These are phyloP conservation scores for Stichopus horrens DNA, from an alignment of 53 echinoderm and acorn worm species.

Conservation along the genomic window DNA sequence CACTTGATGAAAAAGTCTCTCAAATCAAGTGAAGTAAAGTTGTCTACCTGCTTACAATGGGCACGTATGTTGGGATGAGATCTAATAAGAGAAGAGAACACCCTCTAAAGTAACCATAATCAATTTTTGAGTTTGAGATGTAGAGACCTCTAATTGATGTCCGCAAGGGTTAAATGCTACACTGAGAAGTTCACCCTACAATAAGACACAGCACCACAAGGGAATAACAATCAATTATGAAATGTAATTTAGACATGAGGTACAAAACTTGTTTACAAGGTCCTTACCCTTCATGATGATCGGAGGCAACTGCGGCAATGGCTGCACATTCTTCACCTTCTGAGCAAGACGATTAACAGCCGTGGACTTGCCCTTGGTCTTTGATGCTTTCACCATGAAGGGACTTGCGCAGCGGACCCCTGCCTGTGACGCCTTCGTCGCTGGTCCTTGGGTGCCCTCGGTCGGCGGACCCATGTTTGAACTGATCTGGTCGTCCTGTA, in stretches of 20 bases:
- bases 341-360: slow-evolving; percentile 74
- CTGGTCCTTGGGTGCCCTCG: slow-evolving; percentile 40
- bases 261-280: neutral
- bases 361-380: slow-evolving; percentile 52
- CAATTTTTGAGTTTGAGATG: too few species aligned
- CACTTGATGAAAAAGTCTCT: neutral
- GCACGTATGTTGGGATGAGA: too few species aligned
- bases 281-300: slow-evolving; percentile 56
- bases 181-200: too few species aligned
- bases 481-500: slow-evolving; percentile 93
- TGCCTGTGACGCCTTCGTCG: slow-evolving; percentile 54
- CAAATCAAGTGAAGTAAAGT: too few species aligned
- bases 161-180: too few species aligned
- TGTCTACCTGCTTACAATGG: too few species aligned
- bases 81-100: too few species aligned
- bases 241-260: neutral
- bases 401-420: slow-evolving; percentile 69
- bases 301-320: slow-evolving; percentile 76
- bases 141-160: too few species aligned
- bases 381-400: slow-evolving; percentile 65
- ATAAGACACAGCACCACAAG: too few species aligned
- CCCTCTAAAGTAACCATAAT: too few species aligned
- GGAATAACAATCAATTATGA: too few species aligned
- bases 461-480: slow-evolving; percentile 75
- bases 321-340: slow-evolving; percentile 70